Conservation (phyloP, 1,140 invertebrate genomes). For the Drosophila bocki region DNA sequence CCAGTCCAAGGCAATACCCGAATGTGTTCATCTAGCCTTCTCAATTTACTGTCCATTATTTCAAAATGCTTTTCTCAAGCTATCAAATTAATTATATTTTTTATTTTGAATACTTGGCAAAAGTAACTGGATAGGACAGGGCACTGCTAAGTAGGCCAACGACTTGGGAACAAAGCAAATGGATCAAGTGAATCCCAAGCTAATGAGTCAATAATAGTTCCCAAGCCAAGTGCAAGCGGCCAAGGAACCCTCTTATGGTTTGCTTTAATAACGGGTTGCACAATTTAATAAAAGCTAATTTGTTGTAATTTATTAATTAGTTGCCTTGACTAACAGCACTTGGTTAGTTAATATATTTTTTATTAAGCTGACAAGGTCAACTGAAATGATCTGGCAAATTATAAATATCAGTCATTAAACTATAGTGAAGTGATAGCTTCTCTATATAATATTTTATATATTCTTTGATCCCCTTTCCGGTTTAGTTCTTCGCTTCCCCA, state of each 20-base stretch:
- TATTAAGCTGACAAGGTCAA: conserved; percentile 58
- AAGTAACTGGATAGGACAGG: conserved; percentile 53
- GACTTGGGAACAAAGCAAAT: conserved; percentile 43
- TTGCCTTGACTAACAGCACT: conserved; percentile 20
- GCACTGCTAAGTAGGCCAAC: conserved; percentile 70
- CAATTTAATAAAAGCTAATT: conserved; percentile 3
- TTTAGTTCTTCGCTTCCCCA: background rate
- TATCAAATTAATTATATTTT: conserved; percentile 43
- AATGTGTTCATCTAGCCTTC: conserved; percentile 21
- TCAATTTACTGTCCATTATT: conserved; percentile 54
- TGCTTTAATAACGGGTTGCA: background rate
- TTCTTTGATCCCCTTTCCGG: background rate
- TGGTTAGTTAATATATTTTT: conserved; percentile 5
- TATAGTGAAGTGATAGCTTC: background rate
- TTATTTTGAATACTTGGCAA: conserved; percentile 31
- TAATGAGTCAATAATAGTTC: conserved; percentile 51
- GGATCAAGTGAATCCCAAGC: conserved; percentile 24
- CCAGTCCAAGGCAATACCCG: conserved; percentile 57
- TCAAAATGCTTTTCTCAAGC: conserved; percentile 40
- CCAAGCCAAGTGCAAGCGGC: conserved; percentile 1
- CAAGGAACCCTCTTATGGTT: conserved; percentile 1
- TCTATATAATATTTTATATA: background rate
- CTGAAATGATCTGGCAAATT: conserved; percentile 29
- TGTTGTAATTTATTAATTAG: conserved; percentile 38
- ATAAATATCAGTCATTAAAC: conserved; percentile 15